Conservation (phyloP, 1,140 invertebrate species). For the Trachymyrmex septentrionalis region DNA sequence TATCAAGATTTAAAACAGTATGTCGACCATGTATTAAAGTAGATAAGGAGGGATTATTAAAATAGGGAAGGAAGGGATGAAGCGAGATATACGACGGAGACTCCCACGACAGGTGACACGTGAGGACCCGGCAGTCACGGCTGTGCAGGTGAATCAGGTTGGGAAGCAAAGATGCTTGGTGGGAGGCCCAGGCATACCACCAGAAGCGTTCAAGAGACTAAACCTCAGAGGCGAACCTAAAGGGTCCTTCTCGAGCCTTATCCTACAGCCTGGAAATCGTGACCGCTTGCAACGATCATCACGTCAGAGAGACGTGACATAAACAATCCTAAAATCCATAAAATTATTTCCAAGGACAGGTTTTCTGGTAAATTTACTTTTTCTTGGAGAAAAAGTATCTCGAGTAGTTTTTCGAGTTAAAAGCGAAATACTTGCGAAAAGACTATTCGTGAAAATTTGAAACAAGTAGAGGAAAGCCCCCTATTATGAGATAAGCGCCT, state of each 20-base stretch:
- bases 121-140: constrained; percentile 82
- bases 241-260: neutral
- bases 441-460: neutral
- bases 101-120: constrained; percentile 86
- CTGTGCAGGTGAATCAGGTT: constrained; percentile 83
- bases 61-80: constrained; percentile 68
- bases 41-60: constrained; percentile 32
- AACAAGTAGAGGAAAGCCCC: neutral
- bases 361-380: neutral
- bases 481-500: no score
- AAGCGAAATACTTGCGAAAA: neutral
- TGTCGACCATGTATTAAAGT: neutral
- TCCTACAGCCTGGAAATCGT: neutral
- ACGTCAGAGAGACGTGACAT: neutral
- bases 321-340: neutral
- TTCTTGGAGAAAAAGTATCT: neutral
- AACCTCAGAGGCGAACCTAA: constrained; percentile 23
- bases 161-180: constrained; percentile 65
- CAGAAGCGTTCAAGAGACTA: constrained; percentile 43
- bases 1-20: neutral
- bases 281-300: neutral
- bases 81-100: constrained; percentile 76
- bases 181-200: constrained; percentile 49
- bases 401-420: no score
- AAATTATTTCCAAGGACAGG: neutral